phyloP scores from a whole-genome alignment of 2,113 vertebrate species.

The Eudyptes chrysolophus region DNA sequence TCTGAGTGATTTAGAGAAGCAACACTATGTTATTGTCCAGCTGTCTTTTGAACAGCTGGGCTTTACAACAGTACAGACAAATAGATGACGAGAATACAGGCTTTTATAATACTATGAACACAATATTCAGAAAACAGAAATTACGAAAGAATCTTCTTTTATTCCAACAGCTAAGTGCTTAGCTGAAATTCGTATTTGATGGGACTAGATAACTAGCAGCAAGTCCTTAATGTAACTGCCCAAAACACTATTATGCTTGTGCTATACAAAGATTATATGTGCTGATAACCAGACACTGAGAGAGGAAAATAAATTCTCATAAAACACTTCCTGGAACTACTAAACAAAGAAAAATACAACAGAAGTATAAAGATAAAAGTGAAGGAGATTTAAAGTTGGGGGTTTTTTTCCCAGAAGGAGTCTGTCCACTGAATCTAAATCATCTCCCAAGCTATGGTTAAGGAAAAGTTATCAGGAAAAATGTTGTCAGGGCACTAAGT shows the following conservation, averaged over 20 bases:
- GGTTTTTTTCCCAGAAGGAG: not conserved
- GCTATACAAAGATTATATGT: not conserved
- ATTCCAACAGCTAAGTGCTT: not conserved
- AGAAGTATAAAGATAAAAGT: not conserved
- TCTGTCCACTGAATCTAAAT: not conserved
- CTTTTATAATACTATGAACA: not conserved
- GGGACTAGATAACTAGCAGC: not conserved
- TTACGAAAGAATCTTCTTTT: not conserved
- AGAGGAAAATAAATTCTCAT: not conserved
- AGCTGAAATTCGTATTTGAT: not conserved
- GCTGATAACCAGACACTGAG: not conserved
- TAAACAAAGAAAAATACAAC: not conserved
- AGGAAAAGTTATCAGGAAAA: not conserved
- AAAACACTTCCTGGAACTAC: not conserved
- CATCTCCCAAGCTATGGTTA: not conserved
- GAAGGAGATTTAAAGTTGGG: not conserved
- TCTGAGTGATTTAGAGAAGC: not conserved
- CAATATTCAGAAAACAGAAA: not conserved
- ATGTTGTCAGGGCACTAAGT: accelerated
- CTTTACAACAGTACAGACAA: not conserved
- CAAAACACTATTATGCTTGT: not conserved
- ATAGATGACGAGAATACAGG: not conserved
- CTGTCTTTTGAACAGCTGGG: not conserved
- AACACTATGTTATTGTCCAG: not conserved
- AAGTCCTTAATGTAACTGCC: not conserved